Conservation (phyloP, 2,888 invertebrate species). For the Aspidiotus rigidus region DNA sequence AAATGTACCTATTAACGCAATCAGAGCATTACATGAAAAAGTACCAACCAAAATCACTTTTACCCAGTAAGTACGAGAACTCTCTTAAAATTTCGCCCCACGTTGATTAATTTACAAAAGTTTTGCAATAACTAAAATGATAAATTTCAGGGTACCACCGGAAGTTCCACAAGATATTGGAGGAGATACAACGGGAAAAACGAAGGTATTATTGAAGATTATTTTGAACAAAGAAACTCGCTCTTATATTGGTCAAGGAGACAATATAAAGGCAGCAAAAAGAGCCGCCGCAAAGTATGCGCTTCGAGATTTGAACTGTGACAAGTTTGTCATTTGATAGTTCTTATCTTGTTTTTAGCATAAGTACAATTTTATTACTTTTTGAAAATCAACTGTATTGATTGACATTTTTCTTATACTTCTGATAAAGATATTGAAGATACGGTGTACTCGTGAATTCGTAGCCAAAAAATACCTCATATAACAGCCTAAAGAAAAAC, state of each 20-base stretch:
- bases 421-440: no score
- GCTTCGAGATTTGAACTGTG: slow-evolving; percentile 42
- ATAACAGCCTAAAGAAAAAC: no score
- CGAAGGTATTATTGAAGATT: no score
- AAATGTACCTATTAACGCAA: slow-evolving; percentile 79
- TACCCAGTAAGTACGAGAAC: slow-evolving; percentile 24
- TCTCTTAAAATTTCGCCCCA: neutral
- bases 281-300: slow-evolving; percentile 71
- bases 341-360: no score
- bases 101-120: neutral
- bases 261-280: slow-evolving; percentile 61
- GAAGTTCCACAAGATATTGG: neutral
- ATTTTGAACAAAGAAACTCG: neutral
- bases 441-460: no score
- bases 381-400: no score
- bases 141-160: slow-evolving; percentile 20
- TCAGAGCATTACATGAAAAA: slow-evolving; percentile 73
- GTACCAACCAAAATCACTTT: slow-evolving; percentile 62
- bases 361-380: no score
- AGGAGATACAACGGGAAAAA: no score
- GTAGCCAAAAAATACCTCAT: no score
- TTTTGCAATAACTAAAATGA: neutral
- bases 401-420: no score
- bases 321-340: slow-evolving; percentile 7
- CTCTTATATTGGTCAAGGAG: slow-evolving; percentile 51